A percentile compares a stretch with the other conserved stretches of the same genome.
These are phyloP conservation scores for Datnioides undecimradiatus DNA, from an alignment of 2,113 vertebrate genomes.

Conservation along the genomic window DNA sequence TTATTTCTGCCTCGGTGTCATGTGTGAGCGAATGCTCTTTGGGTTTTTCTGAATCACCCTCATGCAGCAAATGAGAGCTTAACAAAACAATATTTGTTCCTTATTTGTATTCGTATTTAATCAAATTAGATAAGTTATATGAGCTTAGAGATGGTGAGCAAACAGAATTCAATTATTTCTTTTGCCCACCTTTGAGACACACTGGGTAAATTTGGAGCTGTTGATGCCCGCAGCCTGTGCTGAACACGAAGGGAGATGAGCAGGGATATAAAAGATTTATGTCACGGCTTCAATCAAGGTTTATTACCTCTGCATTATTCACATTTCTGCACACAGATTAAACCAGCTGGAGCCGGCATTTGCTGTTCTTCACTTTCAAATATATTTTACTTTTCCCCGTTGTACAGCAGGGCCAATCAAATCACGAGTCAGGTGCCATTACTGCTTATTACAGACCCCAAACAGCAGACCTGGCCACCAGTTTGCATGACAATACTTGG, in stretches of 20 bases:
- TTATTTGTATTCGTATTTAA: background rate
- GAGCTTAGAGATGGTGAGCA: too few species aligned
- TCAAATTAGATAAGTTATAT: too few species aligned
- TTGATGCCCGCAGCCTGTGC: background rate
- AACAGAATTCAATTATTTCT: background rate
- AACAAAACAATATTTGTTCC: too few species aligned
- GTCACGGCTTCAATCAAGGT: constrained; percentile 38
- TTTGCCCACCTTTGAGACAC: background rate
- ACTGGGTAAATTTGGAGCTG: background rate
- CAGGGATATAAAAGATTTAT: constrained; percentile 43
- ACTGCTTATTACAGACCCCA: background rate
- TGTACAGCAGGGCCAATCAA: background rate
- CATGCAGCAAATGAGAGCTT: background rate
- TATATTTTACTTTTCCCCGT: background rate
- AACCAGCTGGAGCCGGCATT: background rate
- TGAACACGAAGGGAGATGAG: constrained; percentile 27
- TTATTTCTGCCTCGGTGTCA: background rate
- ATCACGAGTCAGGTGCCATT: background rate
- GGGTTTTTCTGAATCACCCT: background rate
- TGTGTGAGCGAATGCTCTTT: background rate
- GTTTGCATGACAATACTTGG: constrained; percentile 1
- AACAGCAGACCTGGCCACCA: background rate
- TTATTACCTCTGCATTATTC: constrained; percentile 62
- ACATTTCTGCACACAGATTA: constrained; percentile 40
- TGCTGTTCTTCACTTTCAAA: background rate